Base-by-base conservation (phyloP, 2,113 vertebrate genomes). In the Phocoena phocoena region DNA sequence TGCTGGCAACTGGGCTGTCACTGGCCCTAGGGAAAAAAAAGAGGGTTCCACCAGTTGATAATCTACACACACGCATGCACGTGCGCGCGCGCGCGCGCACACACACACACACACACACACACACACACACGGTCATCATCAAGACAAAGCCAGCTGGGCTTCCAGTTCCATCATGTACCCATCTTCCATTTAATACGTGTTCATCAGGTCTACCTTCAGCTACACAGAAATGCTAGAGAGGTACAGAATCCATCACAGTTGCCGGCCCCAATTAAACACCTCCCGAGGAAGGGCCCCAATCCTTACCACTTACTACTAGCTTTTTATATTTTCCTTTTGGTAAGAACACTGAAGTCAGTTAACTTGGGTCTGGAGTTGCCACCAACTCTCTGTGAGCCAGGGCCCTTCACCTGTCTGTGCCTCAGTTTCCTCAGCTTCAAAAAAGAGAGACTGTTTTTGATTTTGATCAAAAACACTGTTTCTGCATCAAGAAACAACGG, bases 271-370 rank as follows among this genome's bases (percentile, higher is more conserved):
- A 65, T 58, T 76, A 87, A 84, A 83, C n/a, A 79, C 55, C 74
- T 80, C 31, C 36, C 12, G 62, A 84, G 65, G 25, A 95, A 90
- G 50, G 53, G 18, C 62, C 33, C 33, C 13, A 81, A 21, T 85
- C n/a, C 33, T 80, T 18, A 63, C 8, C 25, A 53, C 85, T 93
- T 82, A 47, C 38, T 65, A 36, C 26, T 6, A 41, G 21, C 31
- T 31, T 71, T 94, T 90, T 67, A 62, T 88, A 80, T 47, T 92
- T 95, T 96, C 14, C n/a, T 62, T 67, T 65, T 90, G 47, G 41
- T 55, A 87, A 89, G 33, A 93, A 58, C 17, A n/a, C 12, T 36
- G 5, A 20, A 41, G 53, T 91, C 62, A 63, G 28, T 84, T 88
- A 74, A 90, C 85, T 87, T 96, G 36, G 15, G n/a, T 88, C 23